A percentile compares a stretch with the other conserved stretches of the same genome.
phyloP scores from a whole-genome alignment of 2,888 invertebrate genomes.

The Protodeltote pygarga region DNA sequence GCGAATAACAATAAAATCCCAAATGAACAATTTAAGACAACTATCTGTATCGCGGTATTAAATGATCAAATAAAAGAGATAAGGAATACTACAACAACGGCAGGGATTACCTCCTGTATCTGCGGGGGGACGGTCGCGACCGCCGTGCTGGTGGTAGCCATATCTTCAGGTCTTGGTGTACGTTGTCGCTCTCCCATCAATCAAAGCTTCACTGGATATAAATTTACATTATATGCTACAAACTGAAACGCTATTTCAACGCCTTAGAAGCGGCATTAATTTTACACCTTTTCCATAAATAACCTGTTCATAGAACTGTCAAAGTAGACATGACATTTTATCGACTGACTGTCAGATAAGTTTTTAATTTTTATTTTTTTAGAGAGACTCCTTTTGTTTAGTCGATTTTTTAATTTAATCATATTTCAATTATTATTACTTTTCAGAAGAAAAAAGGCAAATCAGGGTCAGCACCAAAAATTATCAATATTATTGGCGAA shows the following conservation, averaged over 20 bases:
- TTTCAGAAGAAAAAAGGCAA: too few relatives aligned
- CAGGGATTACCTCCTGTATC: conserved; percentile 71
- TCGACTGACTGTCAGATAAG: neutral
- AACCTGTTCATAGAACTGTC: conserved; percentile 31
- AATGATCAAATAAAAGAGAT: conserved; percentile 69
- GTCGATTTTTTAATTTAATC: too few relatives aligned
- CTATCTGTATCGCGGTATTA: conserved; percentile 51
- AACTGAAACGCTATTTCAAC: conserved; percentile 24
- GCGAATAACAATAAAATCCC: conserved; percentile 33
- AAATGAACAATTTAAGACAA: conserved; percentile 19
- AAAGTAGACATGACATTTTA: conserved; percentile 1
- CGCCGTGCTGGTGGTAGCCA: conserved; percentile 82
- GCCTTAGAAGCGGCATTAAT: conserved; percentile 22
- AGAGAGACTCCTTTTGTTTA: too few relatives aligned
- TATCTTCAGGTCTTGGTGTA: conserved; percentile 64
- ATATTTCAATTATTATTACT: too few relatives aligned
- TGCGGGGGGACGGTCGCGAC: conserved; percentile 75
- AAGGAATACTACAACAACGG: conserved; percentile 52
- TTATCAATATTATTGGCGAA: too few relatives aligned
- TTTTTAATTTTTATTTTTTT: neutral
- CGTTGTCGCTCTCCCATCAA: conserved; percentile 77
- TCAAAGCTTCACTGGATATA: conserved; percentile 40
- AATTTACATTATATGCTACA: conserved; percentile 61
- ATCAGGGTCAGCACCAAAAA: too few relatives aligned
- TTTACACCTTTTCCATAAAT: conserved; percentile 29